Percentiles rank a stretch among this genome's conserved stretches.
These are phyloP conservation scores for Schizopygopsis pylzovi DNA, from an alignment of 2,797 vertebrate genomes.

Conservation along the genomic window DNA sequence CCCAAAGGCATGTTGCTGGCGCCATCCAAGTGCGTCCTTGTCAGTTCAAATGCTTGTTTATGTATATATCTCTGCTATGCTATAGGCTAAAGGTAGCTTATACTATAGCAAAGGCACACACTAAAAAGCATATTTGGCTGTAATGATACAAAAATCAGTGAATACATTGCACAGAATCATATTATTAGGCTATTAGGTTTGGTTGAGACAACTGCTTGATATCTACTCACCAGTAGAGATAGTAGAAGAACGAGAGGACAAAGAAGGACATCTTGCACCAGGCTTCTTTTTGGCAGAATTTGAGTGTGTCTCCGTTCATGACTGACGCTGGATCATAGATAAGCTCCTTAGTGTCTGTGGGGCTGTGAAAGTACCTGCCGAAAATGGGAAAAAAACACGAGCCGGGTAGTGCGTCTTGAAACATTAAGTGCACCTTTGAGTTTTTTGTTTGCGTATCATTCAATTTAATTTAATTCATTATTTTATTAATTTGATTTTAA, in stretches of 20 bases:
- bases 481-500: not conserved
- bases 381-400: conserved; percentile 71
- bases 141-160: not conserved
- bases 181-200: not conserved
- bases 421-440: conserved; percentile 7
- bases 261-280: conserved; percentile 99
- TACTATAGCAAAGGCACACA: conserved; percentile 26
- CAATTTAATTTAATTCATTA: not conserved
- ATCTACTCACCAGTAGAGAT: conserved; percentile 94
- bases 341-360: conserved; percentile 93
- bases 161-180: not conserved
- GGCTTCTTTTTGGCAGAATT: conserved; percentile 97
- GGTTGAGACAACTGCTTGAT: not conserved
- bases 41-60: conserved; percentile 48
- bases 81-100: conserved; percentile 31
- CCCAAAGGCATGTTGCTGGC: conserved; percentile 37
- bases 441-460: not conserved
- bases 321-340: conserved; percentile 94
- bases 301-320: conserved; percentile 95
- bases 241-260: conserved; percentile 98
- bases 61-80: conserved; percentile 25
- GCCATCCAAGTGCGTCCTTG: conserved; percentile 27
- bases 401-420: conserved; percentile 46
- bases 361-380: conserved; percentile 95
- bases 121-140: conserved; percentile 12